Evolutionary conservation across 2,888 invertebrate species (phyloP).

Genomic region (Balanococcus diminutus): DNA sequence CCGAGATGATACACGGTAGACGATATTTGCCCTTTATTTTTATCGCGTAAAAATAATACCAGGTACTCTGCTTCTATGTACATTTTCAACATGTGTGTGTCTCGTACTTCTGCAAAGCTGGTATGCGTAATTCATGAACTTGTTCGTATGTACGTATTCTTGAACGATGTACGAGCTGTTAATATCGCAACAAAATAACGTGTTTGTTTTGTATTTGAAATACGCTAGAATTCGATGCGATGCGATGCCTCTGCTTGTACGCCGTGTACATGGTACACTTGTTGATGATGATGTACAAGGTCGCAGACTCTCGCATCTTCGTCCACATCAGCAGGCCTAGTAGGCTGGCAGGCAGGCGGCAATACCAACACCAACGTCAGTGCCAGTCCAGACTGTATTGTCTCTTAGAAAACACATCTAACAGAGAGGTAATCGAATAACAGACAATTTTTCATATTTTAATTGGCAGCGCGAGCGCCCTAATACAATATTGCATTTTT

Average conservation of each 20-base stretch:
- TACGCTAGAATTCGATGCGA: not conserved
- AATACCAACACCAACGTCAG: not conserved
- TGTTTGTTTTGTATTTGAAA: slow-evolving; percentile 37
- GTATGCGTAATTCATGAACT: slow-evolving; percentile 35
- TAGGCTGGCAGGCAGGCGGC: not conserved
- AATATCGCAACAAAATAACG: slow-evolving; percentile 34
- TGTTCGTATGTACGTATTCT: not conserved
- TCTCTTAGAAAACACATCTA: not conserved
- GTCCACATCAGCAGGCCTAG: not conserved
- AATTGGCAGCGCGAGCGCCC: slow-evolving; percentile 2
- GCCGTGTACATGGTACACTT: not conserved
- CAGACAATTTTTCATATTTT: slow-evolving; percentile 26
- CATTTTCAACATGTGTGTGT: not conserved
- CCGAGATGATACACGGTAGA: slow-evolving; percentile 40
- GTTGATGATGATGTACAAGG: slow-evolving; percentile 20
- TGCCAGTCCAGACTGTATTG: not conserved
- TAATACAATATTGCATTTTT: slow-evolving; percentile 29
- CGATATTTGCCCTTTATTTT: slow-evolving; percentile 29
- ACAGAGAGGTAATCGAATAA: not conserved
- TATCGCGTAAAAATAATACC: slow-evolving; percentile 6
- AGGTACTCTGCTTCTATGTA: not conserved
- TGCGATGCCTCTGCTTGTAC: slow-evolving; percentile 22
- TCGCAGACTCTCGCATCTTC: not conserved
- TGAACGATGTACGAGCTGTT: slow-evolving; percentile 31
- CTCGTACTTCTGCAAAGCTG: not conserved